Conservation (phyloP, 2,113 vertebrate genomes). For the Lontra canadensis region DNA sequence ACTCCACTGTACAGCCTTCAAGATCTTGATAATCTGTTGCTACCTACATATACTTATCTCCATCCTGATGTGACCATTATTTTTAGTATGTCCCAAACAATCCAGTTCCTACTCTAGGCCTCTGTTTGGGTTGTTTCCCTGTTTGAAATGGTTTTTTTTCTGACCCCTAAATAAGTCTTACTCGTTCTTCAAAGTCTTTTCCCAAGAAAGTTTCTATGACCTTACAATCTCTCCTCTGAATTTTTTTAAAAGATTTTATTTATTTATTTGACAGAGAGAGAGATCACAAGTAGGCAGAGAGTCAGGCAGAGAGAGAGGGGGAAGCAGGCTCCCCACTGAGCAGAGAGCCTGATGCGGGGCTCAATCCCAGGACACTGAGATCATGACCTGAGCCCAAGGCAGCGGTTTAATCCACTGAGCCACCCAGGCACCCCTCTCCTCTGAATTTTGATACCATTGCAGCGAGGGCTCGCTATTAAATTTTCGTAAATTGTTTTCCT, state of each 20-base stretch:
- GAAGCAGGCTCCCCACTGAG: too few relatives aligned
- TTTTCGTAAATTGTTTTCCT: neutral
- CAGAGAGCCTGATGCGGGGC: too few relatives aligned
- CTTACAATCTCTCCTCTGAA: neutral
- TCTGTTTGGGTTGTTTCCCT: neutral
- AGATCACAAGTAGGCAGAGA: too few relatives aligned
- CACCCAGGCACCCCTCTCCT: neutral
- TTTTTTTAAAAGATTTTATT: neutral
- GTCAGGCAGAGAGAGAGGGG: too few relatives aligned
- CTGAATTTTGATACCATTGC: slow-evolving; percentile 21
- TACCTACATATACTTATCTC: neutral
- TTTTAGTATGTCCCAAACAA: neutral
- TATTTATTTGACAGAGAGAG: too few relatives aligned
- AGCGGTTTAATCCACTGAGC: too few relatives aligned
- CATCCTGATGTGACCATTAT: neutral
- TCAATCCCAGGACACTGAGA: too few relatives aligned
- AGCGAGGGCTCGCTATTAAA: neutral
- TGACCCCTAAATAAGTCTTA: neutral
- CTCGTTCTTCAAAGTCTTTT: slow-evolving; percentile 16
- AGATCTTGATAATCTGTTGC: neutral
- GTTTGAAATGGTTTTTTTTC: neutral
- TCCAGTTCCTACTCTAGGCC: neutral
- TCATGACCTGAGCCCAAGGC: too few relatives aligned
- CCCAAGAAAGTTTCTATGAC: slow-evolving; percentile 6
- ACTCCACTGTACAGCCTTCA: neutral